These are phyloP conservation scores for Paramormyrops kingsleyae DNA, from an alignment of 2,113 vertebrate genomes.

Conservation along the genomic window DNA sequence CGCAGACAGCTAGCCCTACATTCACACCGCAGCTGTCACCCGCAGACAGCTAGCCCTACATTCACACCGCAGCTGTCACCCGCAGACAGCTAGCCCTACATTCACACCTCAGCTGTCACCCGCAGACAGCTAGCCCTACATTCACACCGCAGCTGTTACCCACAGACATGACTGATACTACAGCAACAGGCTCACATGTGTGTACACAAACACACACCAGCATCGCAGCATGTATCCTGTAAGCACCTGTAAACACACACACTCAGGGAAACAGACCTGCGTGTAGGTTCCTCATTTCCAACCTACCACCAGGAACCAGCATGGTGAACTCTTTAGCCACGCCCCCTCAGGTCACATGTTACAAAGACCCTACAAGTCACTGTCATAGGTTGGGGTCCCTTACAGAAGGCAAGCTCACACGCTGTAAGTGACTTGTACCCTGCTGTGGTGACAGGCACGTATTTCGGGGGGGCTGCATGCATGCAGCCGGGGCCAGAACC, in stretches of 20 bases:
- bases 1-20: background rate
- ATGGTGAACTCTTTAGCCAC: background rate
- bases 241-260: background rate
- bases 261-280: background rate
- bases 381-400: background rate
- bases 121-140: background rate
- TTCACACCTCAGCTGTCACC: background rate
- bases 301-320: background rate
- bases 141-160: background rate
- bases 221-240: background rate
- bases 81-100: background rate
- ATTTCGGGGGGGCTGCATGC: background rate
- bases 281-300: background rate
- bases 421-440: background rate
- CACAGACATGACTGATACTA: background rate
- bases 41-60: background rate
- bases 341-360: background rate
- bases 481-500: background rate
- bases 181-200: background rate
- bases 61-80: background rate
- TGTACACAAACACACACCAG: background rate
- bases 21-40: background rate
- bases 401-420: background rate
- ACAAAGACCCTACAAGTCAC: background rate
- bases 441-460: background rate